Evolutionary conservation across 2,113 vertebrate genomes (phyloP).

Genomic region (Oreochromis spilurus): DNA sequence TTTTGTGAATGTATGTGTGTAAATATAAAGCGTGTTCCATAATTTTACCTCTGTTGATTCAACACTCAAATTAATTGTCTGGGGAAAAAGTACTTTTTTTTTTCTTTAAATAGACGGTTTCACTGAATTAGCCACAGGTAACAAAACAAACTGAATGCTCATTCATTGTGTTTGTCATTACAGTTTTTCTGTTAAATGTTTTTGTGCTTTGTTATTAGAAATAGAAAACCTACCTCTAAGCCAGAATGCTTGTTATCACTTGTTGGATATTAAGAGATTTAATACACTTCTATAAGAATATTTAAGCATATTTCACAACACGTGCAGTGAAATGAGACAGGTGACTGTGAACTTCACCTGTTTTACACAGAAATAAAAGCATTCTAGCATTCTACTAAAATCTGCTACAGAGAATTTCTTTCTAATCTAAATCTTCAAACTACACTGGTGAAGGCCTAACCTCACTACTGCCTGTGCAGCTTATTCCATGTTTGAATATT

Average conservation of each 20-base stretch:
- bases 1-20: background rate
- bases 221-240: background rate
- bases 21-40: background rate
- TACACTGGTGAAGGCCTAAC: background rate
- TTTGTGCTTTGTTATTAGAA: background rate
- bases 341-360: background rate
- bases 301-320: background rate
- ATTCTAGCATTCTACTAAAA: background rate
- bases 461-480: background rate
- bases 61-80: background rate
- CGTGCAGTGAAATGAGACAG: background rate
- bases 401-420: background rate
- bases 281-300: background rate
- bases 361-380: background rate
- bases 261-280: background rate
- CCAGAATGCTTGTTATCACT: background rate
- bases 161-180: background rate
- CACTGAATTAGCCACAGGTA: background rate
- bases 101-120: background rate
- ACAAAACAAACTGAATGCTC: background rate
- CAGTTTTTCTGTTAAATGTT: background rate
- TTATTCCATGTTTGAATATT: background rate
- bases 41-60: background rate
- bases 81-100: rapidly evolving
- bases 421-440: background rate